Evolutionary conservation across 1,140 invertebrate genomes (phyloP).

Genomic region (Notospermus geniculatus): DNA sequence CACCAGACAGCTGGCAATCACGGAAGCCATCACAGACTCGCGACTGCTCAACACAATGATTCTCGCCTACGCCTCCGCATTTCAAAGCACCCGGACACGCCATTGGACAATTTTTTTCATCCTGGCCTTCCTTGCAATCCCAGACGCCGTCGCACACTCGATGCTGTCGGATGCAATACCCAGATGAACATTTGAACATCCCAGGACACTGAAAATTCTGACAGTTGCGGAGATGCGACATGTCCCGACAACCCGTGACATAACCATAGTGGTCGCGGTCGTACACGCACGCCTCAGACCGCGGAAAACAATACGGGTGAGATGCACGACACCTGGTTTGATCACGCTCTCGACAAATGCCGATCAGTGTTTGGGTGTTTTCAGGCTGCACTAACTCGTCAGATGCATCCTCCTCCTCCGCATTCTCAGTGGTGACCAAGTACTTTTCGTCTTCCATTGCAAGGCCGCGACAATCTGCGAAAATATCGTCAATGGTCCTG

Average conservation of each 20-base stretch:
- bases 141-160: background rate
- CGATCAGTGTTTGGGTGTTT: no score
- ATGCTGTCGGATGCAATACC: background rate
- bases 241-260: background rate
- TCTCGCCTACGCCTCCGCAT: background rate
- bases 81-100: background rate
- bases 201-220: constrained; percentile 2
- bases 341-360: no score
- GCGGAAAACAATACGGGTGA: background rate
- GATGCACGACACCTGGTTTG: background rate
- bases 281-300: background rate
- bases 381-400: no score
- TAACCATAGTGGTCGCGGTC: background rate
- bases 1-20: background rate
- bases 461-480: background rate
- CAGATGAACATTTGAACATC: constrained; percentile 5
- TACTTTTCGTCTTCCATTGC: background rate
- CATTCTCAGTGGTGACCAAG: no score
- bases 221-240: constrained; percentile 1
- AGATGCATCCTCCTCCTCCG: no score
- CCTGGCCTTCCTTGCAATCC: background rate
- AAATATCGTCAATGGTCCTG: background rate
- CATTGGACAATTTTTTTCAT: background rate
- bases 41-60: background rate
- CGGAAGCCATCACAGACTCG: constrained; percentile 8